These are phyloP conservation scores for Pyralis farinalis DNA, from an alignment of 2,888 invertebrate species.

Conservation along the genomic window DNA sequence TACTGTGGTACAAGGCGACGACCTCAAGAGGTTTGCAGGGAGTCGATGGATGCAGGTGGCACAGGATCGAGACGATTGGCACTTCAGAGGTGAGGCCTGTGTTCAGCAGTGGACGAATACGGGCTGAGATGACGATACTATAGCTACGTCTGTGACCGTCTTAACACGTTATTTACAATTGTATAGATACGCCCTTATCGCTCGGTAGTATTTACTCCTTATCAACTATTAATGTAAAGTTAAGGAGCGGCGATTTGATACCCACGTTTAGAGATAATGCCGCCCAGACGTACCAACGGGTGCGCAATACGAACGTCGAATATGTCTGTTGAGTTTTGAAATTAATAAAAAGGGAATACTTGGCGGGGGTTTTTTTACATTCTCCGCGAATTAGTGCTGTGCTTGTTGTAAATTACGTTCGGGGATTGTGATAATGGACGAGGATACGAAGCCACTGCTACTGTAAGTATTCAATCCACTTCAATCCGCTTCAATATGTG, in stretches of 20 bases:
- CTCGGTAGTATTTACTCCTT: slow-evolving; percentile 35
- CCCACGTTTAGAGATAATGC: slow-evolving; percentile 11
- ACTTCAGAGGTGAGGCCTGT: too few relatives aligned
- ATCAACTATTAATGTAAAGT: slow-evolving; percentile 22
- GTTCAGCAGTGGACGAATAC: too few relatives aligned
- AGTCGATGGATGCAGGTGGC: too few relatives aligned
- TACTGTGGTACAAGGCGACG: too few relatives aligned
- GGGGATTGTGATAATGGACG: slow-evolving; percentile 33
- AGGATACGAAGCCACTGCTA: slow-evolving; percentile 49
- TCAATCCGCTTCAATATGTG: too few relatives aligned
- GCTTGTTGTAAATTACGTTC: neutral
- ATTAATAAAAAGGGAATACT: too few relatives aligned
- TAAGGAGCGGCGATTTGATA: slow-evolving; percentile 18
- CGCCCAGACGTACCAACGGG: slow-evolving; percentile 5
- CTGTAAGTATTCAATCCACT: slow-evolving; percentile 42
- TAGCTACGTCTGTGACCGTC: too few relatives aligned
- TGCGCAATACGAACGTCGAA: slow-evolving; percentile 5
- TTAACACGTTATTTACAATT: neutral
- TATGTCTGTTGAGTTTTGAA: too few relatives aligned
- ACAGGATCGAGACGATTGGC: too few relatives aligned
- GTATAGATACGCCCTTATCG: slow-evolving; percentile 18
- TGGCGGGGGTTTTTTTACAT: too few relatives aligned
- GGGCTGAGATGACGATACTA: too few relatives aligned
- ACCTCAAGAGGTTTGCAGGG: too few relatives aligned
- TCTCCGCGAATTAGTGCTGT: neutral